Evolutionary conservation across 2,113 vertebrate genomes (phyloP), one percentile per base, ranked within the genome.

Genomic region (Acanthisitta chloris): DNA sequence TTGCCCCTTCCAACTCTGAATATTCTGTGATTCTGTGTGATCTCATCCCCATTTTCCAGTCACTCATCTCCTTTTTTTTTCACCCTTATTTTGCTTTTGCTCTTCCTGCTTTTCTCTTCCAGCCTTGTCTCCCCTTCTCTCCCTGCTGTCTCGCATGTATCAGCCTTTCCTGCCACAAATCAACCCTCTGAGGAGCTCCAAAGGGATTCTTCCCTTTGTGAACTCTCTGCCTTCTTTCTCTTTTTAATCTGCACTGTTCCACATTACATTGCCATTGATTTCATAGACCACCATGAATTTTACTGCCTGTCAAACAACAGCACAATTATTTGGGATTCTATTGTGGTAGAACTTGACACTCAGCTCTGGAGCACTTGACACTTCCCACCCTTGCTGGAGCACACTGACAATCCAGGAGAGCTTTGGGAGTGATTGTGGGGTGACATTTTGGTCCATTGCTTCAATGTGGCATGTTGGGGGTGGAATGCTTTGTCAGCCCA

Each of bases 251-350:
- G 84, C 91, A 94, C 40, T 85, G 58, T 96, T 96, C 86, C 86
- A 45, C 86, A 91, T 96, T 96, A 96, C 93, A 95, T 69, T 86
- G 76, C 69, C 97, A 95, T 97, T 97, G 97, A 97, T 97, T 96
- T 97, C 98, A 94, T 92, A 88, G 87, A 76, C 69, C 81, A 74
- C 81, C 88, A 91, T 96, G 89, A 95, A 97, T 97, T 98, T 97
- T 96, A 94, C 93, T 96, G 48, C 94, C 94, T 97, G 93, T 96
- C 97, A 97, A 96, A 96, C 83, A 95, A 88, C 54, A 94, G 83
- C 83, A 89, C 90, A 96, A 93, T 97, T 95, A 97, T 97, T 97
- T 96, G 90, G 90, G 96, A 45, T 95, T 97, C 92, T 92, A 10
- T 91, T 96, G 96, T 95, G 93, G 88, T 49, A 95, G 76, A 88